These are phyloP conservation scores for Leptothorax acervorum DNA, from an alignment of 2,888 invertebrate genomes.

Conservation along the genomic window DNA sequence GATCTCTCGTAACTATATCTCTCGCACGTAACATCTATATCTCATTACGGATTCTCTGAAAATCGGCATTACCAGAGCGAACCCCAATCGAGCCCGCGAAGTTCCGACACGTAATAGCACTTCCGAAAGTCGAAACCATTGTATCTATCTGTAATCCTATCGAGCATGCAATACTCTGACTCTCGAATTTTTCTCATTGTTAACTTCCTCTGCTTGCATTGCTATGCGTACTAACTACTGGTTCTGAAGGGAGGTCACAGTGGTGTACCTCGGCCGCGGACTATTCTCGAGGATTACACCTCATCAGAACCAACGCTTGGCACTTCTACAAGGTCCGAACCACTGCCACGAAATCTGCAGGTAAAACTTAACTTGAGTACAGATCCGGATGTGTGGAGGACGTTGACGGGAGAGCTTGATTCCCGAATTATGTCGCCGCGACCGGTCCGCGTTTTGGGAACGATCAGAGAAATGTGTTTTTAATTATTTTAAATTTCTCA, in stretches of 20 bases:
- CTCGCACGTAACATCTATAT: slow-evolving; percentile 54
- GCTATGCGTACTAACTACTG: slow-evolving; percentile 85
- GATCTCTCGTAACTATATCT: slow-evolving; percentile 29
- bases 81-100: slow-evolving; percentile 6
- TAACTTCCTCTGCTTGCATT: slow-evolving; percentile 83
- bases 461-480: slow-evolving; percentile 3
- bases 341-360: slow-evolving; percentile 84
- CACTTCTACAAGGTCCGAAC: slow-evolving; percentile 83
- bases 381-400: slow-evolving; percentile 43
- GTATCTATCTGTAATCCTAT: slow-evolving; percentile 50
- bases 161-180: slow-evolving; percentile 72
- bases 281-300: slow-evolving; percentile 85
- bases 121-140: neutral
- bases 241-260: slow-evolving; percentile 85
- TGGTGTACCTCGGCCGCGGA: slow-evolving; percentile 84
- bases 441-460: neutral
- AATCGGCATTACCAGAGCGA: neutral
- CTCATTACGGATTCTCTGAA: slow-evolving; percentile 4
- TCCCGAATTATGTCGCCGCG: slow-evolving; percentile 1
- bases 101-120: neutral
- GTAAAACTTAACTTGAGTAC: slow-evolving; percentile 79
- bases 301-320: slow-evolving; percentile 83
- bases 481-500: slow-evolving; percentile 18
- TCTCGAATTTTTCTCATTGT: slow-evolving; percentile 78
- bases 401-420: slow-evolving; percentile 18